Percentiles rank a stretch among this genome's conserved stretches.
phyloP scores from a whole-genome alignment of 2,797 vertebrate species.

The Rhinophrynus dorsalis region DNA sequence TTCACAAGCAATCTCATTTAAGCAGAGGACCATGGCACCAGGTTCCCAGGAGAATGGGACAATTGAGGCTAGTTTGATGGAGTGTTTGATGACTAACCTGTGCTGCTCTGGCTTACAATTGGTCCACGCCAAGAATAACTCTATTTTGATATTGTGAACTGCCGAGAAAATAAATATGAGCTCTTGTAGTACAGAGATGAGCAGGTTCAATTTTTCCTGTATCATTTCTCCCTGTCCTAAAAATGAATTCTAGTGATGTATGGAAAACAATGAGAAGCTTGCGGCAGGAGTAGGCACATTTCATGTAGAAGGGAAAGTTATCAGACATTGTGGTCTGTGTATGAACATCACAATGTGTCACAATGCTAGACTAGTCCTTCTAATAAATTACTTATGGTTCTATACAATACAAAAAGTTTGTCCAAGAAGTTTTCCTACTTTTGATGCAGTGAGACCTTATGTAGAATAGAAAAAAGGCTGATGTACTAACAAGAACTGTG shows the following conservation, averaged over 20 bases:
- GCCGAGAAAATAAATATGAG: conserved; percentile 67
- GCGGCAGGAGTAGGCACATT: conserved; percentile 10
- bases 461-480: no score
- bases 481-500: no score
- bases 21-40: conserved; percentile 56
- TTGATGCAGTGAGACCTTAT: conserved; percentile 9
- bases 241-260: conserved; percentile 60
- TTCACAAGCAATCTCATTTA: conserved; percentile 57
- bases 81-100: conserved; percentile 58
- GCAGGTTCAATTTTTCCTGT: conserved; percentile 68
- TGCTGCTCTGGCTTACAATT: conserved; percentile 55
- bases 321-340: conserved; percentile 11
- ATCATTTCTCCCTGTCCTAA: conserved; percentile 68
- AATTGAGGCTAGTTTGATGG: conserved; percentile 65
- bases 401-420: conserved; percentile 21
- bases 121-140: conserved; percentile 63
- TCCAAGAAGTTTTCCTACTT: background rate
- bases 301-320: background rate
- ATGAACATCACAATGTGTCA: conserved; percentile 2
- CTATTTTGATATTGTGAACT: conserved; percentile 61
- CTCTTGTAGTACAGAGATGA: conserved; percentile 65
- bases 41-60: conserved; percentile 57
- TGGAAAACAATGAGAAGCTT: conserved; percentile 53
- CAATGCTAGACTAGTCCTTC: background rate
- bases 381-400: conserved; percentile 21